Base-by-base conservation (phyloP, 2,888 invertebrate genomes). In the Asteroscopus sphinx region DNA sequence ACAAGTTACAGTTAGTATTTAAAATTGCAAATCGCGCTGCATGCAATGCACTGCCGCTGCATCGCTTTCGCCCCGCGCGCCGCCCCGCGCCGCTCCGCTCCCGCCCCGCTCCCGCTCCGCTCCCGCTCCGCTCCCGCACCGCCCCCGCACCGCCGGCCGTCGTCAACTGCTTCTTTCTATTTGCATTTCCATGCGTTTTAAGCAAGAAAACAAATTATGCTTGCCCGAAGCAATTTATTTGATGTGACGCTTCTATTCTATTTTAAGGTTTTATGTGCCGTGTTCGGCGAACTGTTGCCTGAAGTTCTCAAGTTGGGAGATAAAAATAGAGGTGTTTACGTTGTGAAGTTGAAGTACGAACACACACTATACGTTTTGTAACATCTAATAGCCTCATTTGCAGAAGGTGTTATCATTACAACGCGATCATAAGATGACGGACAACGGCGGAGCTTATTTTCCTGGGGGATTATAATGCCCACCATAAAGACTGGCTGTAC, bases 1-100 rank as follows among this genome's bases (percentile, higher is more conserved):
- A 73, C 70, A 80, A 80, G 73, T 80, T 77, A 59, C 70, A 58
- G 67, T 56, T 44, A 52, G 55, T 70, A 73, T 65, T 79, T 79
- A 73, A 77, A 76, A 79, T 79, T 72, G 71, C 80, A 68, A 75
- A 79, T 62, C 45, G 66, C 52, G 61, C 47, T 65, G 48, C 56
- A 63, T 28, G 48, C 46, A 32, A 12, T 9, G 21, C 39, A 36
- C 49, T 21, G 39, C n/a, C 41, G 39, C 6, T 40, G 21, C 8
- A 13, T 25, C 48, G 45, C 53, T n/a, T 2, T 7, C 12, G 44
- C 35, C 47, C 0, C 1, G 7, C 12, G 30, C 17, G 9, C n/a
- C 65, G 64, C 44, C n/a, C n/a, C n/a, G n/a, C 0, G 0, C 0
- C 17, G 30, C n/a, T 28, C 7, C 59, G 48, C 37, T 0, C 5